Evolutionary conservation across 2,113 vertebrate genomes (phyloP).

Genomic region (Callorhinus ursinus): DNA sequence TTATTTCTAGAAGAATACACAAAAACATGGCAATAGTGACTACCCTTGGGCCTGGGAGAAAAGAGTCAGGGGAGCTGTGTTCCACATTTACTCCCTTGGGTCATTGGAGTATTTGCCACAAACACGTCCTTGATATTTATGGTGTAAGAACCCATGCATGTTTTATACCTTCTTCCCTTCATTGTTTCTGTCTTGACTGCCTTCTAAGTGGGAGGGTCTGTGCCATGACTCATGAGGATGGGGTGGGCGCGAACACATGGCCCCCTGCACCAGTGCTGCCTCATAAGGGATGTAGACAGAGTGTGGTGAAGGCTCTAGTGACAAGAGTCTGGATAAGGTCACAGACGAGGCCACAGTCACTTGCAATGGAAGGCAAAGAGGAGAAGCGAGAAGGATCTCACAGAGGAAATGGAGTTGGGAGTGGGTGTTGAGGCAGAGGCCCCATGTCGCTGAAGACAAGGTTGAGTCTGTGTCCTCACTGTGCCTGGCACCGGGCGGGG

Average conservation of each 20-base stretch:
- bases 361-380: too few relatives aligned
- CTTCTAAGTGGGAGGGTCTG: background rate
- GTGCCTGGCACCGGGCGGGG: too few relatives aligned
- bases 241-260: background rate
- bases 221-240: background rate
- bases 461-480: too few relatives aligned
- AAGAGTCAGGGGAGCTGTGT: background rate
- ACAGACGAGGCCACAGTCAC: background rate
- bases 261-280: too few relatives aligned
- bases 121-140: background rate
- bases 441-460: too few relatives aligned
- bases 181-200: background rate
- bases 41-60: background rate
- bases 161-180: background rate
- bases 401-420: too few relatives aligned
- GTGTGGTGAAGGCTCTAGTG: background rate
- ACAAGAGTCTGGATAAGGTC: background rate
- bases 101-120: background rate
- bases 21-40: background rate
- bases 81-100: background rate
- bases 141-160: background rate
- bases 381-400: too few relatives aligned
- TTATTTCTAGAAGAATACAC: background rate
- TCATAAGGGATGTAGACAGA: background rate
- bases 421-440: too few relatives aligned